Base-by-base conservation (phyloP, 2,797 vertebrate genomes). In the Poeciliopsis turneri region DNA sequence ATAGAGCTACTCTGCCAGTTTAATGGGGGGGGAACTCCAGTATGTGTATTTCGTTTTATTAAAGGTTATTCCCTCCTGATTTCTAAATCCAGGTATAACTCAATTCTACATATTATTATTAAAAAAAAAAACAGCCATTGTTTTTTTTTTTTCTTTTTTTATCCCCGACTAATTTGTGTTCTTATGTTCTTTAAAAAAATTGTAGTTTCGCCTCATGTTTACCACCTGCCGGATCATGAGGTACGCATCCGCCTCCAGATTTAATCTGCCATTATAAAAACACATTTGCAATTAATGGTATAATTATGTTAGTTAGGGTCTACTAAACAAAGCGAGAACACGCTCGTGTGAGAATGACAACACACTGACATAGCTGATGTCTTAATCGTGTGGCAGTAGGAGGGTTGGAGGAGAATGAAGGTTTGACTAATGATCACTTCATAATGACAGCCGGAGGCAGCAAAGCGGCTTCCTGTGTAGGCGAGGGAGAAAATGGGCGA, bases 361-460 rank as follows among this genome's bases (percentile, higher is more conserved):
- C 68, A 43, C 39, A 28, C 68, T 30, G 41, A 28, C 41, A 46
- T 9, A 70, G 43, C 15, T 10, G 68, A 70, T 46, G 41, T 79
- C 74, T 41, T 70, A 82, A 75, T 74, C 43, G 43, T 12, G 41
- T 70, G 39, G 69, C 55, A 1, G 82, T 25, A 33, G 45, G 43
- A 16, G 46, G 36, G 70, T 69, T 28, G 18, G 43, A 46, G 16
- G 68, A 70, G n/a, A 70, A 70, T 70, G 68, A 70, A 18, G 55
- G 57, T 76, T 77, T 79, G 61, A 71, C 73, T 45, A 75, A 76
- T 84, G 73, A 84, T 87, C 68, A 70, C 68, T 70, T 86, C 73
- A 72, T 84, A 84, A 84, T 77, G 43, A 81, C 49, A 33, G 80
- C 80, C 87, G 25, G 13, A 78, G 76, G 84, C 61, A 47, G 33